Evolutionary conservation across 35 echinoderm and acorn worm genomes (phyloP).

Genomic region (Heliocidaris tuberculata): DNA sequence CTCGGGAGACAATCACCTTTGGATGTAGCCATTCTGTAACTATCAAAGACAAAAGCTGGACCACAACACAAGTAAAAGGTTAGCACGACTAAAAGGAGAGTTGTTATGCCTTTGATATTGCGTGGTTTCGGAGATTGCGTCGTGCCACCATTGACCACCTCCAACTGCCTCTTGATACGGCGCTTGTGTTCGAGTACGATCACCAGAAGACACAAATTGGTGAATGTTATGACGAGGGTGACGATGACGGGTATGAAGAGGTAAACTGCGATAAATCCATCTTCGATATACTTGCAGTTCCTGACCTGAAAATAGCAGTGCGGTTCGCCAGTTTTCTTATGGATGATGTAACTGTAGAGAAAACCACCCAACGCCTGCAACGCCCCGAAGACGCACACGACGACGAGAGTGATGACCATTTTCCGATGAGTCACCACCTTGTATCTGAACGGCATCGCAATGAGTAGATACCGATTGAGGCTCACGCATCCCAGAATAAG

Average conservation of each 20-base stretch:
- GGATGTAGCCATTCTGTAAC: background rate
- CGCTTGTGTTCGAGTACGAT: constrained; percentile 31
- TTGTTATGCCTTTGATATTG: constrained; percentile 1
- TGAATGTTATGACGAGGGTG: constrained; percentile 24
- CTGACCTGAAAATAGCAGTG: constrained; percentile 30
- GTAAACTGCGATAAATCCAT: background rate
- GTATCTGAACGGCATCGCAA: constrained; percentile 7
- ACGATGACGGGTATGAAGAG: background rate
- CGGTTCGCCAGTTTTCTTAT: background rate
- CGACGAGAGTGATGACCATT: constrained; percentile 6
- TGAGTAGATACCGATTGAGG: constrained; percentile 16
- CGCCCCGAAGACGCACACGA: background rate
- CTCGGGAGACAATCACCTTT: background rate
- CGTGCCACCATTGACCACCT: background rate
- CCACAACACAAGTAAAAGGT: constrained; percentile 29
- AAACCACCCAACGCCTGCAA: background rate
- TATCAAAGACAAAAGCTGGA: constrained; percentile 2
- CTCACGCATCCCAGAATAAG: constrained; percentile 27
- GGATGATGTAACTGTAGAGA: background rate
- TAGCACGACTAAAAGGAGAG: background rate
- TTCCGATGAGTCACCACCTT: background rate
- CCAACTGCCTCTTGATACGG: background rate
- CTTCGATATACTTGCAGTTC: background rate
- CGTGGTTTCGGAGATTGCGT: background rate
- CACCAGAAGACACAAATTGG: background rate